Evolutionary conservation across 2,888 invertebrate species (phyloP).

Genomic region (Cephus runcator): DNA sequence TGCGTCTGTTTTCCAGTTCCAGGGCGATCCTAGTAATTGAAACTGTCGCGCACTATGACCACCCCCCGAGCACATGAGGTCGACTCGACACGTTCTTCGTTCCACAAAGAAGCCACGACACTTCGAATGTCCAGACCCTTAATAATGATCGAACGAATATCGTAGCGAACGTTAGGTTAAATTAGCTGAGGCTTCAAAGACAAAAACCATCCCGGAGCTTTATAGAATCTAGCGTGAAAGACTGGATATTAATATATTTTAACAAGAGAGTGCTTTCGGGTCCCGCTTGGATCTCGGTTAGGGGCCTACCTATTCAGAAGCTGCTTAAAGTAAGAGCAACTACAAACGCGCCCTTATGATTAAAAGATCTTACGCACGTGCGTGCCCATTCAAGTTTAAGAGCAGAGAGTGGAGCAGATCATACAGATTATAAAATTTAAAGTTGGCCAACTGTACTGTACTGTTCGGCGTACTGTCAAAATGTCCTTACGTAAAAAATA

Average conservation of each 20-base stretch:
- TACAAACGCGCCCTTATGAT: neutral
- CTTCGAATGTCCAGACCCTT: neutral
- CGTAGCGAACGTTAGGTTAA: neutral
- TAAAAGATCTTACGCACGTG: neutral
- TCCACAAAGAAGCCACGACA: neutral
- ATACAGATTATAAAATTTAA: neutral
- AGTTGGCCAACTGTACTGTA: neutral
- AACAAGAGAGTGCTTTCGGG: neutral
- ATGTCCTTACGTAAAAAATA: neutral
- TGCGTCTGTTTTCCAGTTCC: neutral
- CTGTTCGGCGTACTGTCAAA: neutral
- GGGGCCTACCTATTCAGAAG: neutral
- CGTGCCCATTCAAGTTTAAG: neutral
- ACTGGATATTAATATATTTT: neutral
- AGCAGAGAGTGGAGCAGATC: neutral
- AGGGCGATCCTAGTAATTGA: neutral
- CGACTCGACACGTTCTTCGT: neutral
- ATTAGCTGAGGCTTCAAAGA: neutral
- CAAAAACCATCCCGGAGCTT: neutral
- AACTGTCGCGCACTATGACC: neutral
- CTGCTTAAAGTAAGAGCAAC: neutral
- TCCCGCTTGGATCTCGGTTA: neutral
- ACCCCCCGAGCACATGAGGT: neutral
- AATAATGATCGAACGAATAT: neutral
- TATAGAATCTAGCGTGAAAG: neutral